These are phyloP conservation scores for Turritopsis rubra DNA, from an alignment of 30 jellyfish, hydroid and myxozoan genomes.

Conservation along the genomic window DNA sequence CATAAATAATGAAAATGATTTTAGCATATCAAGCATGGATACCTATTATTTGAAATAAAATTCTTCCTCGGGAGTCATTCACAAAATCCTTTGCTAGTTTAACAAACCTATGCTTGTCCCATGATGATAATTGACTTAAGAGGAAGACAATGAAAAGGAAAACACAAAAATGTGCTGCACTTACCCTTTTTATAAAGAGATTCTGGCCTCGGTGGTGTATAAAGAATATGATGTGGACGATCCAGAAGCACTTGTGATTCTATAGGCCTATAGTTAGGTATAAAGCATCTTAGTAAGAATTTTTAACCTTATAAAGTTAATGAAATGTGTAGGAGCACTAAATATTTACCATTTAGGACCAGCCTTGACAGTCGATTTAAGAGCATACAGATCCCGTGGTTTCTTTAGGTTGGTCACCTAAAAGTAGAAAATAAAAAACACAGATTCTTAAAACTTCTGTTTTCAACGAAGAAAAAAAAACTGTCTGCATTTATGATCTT, in stretches of 20 bases:
- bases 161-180: background rate
- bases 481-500: background rate
- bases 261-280: slow-evolving; percentile 39
- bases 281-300: too few relatives aligned
- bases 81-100: too few relatives aligned
- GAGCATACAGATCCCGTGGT: slow-evolving; percentile 75
- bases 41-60: too few relatives aligned
- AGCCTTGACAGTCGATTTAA: slow-evolving; percentile 35
- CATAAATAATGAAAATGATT: too few relatives aligned
- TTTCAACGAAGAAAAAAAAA: background rate
- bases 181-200: slow-evolving; percentile 32
- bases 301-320: background rate
- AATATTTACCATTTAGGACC: slow-evolving; percentile 58
- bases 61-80: too few relatives aligned
- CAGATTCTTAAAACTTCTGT: background rate
- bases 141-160: background rate
- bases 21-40: too few relatives aligned
- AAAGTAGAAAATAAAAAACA: background rate
- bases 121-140: too few relatives aligned
- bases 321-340: background rate
- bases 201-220: slow-evolving; percentile 46
- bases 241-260: slow-evolving; percentile 28
- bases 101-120: too few relatives aligned
- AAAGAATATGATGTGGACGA: slow-evolving; percentile 35
- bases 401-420: slow-evolving; percentile 67